Conservation (phyloP, 2,888 invertebrate species). For the Ctenicera cuprea region DNA sequence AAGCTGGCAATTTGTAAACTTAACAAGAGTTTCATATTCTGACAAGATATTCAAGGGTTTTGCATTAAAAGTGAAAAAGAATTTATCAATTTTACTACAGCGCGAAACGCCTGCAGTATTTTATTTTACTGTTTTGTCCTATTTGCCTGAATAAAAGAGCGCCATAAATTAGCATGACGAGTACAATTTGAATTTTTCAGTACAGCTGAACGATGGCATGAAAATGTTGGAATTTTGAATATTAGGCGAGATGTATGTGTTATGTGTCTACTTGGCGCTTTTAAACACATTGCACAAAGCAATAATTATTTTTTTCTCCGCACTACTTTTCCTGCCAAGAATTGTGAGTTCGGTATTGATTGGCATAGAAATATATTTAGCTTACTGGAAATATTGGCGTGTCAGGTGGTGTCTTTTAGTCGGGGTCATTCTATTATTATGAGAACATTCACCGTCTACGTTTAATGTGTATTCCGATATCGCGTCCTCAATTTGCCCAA, state of each 20-base stretch:
- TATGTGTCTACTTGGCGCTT: background rate
- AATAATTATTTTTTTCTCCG: background rate
- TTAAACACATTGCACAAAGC: no score
- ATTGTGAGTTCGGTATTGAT: background rate
- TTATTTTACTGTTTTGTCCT: constrained; percentile 14
- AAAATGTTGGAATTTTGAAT: constrained; percentile 28
- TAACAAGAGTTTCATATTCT: background rate
- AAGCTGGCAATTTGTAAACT: constrained; percentile 1
- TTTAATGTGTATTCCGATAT: constrained; percentile 16
- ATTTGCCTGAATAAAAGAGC: constrained; percentile 25
- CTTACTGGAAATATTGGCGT: constrained; percentile 6
- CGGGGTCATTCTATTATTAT: constrained; percentile 22
- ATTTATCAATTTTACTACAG: constrained; percentile 27
- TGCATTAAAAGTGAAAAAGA: constrained; percentile 15
- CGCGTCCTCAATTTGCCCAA: constrained; percentile 17
- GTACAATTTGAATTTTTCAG: constrained; percentile 30
- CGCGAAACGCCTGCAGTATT: constrained; percentile 20
- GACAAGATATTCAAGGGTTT: constrained; percentile 17
- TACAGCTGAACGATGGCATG: background rate
- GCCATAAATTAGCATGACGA: constrained; percentile 32
- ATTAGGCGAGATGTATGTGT: background rate
- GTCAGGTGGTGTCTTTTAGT: constrained; percentile 28
- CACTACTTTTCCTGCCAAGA: background rate
- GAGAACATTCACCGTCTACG: constrained; percentile 27
- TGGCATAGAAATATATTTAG: background rate